Evolutionary conservation across 2,113 vertebrate species (phyloP), one percentile per base, ranked within the genome.

Genomic region (Thomomys bottae): DNA sequence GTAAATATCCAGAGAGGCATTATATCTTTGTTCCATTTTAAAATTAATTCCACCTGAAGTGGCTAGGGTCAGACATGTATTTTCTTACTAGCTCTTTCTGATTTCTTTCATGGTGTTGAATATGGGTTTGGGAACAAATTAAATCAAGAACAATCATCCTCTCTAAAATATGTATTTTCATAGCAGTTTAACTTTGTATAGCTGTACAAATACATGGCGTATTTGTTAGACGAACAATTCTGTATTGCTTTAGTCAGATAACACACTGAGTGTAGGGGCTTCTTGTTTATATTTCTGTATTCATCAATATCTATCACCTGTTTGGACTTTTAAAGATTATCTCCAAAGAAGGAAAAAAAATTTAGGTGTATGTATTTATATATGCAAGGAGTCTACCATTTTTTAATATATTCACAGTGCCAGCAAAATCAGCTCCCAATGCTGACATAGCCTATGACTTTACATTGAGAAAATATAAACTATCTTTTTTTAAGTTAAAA

Each of bases 401-500:
- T 54, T 54, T 54, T 12, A 54, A 54, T 54, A 54, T 61, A 32
- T 78, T 63, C 15, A 38, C 23, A 23, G 30, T 20, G 0, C 54
- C 32, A 34, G 1, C 42, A 10, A 21, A 7, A 63, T 80, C 8
- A 72, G 5, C 11, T 64, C n/a, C 23, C 18, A 15, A 78, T 71
- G 12, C 26, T 36, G 11, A 73, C 0, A 38, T n/a, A 40, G 21
- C 1, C 17, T 5, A 61, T 57, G 28, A 45, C 28, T 94, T 95
- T 75, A 54, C 30, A 68, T 84, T 4, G 90, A 90, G 85, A 73
- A 1, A 34, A 32, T 14, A 84, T 40, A 21, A 77, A 72, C 40
- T 14, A 81, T 0, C 10, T 89, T 79, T 75, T 34, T 76, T 93
- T 88, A 84, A 77, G 61, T 72, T 34, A 75, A 61, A n/a, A 80